Conservation (phyloP, 2,797 vertebrate genomes). For the Enteromius thamalakanensis region DNA sequence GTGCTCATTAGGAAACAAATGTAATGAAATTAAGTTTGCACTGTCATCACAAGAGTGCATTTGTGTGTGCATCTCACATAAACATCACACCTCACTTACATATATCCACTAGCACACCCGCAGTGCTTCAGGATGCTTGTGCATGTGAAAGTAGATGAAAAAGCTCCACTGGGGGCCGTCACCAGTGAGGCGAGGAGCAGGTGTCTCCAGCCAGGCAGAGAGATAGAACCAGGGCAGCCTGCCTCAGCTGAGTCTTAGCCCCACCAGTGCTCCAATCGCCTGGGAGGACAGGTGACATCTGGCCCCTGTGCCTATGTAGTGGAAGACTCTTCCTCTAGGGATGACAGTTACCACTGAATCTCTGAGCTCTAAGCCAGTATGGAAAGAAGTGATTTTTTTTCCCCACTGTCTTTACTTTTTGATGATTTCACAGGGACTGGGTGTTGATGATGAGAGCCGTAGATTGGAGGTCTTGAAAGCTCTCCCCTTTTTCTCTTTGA, state of each 20-base stretch:
- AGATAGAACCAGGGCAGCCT: slow-evolving; percentile 52
- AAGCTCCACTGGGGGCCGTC: slow-evolving; percentile 74
- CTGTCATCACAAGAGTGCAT: neutral
- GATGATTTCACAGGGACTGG: slow-evolving; percentile 37
- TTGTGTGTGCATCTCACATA: slow-evolving; percentile 6
- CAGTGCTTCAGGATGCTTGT: slow-evolving; percentile 11
- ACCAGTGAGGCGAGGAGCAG: slow-evolving; percentile 77
- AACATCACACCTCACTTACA: slow-evolving; percentile 23
- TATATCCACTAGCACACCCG: neutral
- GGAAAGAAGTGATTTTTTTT: neutral
- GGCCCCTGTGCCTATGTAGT: slow-evolving; percentile 45
- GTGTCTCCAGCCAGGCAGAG: slow-evolving; percentile 69
- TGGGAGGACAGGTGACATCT: slow-evolving; percentile 62
- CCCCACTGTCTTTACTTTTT: slow-evolving; percentile 16
- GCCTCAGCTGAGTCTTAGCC: slow-evolving; percentile 19
- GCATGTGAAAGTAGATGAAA: slow-evolving; percentile 71
- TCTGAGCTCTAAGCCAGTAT: slow-evolving; percentile 8
- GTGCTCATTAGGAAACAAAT: slow-evolving; percentile 21
- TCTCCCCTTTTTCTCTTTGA: slow-evolving; percentile 42
- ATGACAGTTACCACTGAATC: slow-evolving; percentile 9
- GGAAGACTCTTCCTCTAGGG: slow-evolving; percentile 46
- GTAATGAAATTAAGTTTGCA: neutral
- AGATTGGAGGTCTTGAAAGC: slow-evolving; percentile 33
- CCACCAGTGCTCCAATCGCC: slow-evolving; percentile 47
- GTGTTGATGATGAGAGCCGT: slow-evolving; percentile 36